These are phyloP conservation scores for Callocephalon fimbriatum DNA, from an alignment of 2,113 vertebrate species.

Conservation along the genomic window DNA sequence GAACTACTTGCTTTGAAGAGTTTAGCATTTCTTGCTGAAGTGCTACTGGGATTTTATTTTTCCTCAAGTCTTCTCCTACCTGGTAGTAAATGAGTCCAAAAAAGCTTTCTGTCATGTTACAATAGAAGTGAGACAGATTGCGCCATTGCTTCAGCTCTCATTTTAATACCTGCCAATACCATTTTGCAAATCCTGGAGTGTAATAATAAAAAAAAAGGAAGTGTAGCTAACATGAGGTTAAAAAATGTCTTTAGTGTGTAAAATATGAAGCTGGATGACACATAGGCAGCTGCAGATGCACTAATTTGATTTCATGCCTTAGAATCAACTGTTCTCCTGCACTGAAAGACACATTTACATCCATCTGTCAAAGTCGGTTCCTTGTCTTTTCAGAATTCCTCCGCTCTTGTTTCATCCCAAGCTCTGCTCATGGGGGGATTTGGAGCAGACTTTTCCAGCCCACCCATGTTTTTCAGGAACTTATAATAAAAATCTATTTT, in stretches of 20 bases:
- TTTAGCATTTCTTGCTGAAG: neutral
- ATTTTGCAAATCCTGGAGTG: conserved; percentile 18
- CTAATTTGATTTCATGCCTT: conserved; percentile 91
- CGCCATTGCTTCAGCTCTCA: neutral
- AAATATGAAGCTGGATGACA: conserved; percentile 69
- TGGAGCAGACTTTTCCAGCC: conserved; percentile 20
- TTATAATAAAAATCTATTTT: neutral
- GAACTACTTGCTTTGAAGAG: neutral
- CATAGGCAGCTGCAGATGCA: conserved; percentile 84
- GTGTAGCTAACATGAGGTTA: conserved; percentile 56
- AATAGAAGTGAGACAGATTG: conserved; percentile 52
- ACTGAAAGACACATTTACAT: conserved; percentile 77
- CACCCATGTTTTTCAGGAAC: neutral
- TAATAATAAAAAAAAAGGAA: neutral
- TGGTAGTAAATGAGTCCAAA: conserved; percentile 23
- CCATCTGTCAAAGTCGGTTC: conserved; percentile 74
- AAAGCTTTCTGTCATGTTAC: conserved; percentile 22
- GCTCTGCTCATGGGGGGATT: conserved; percentile 40
- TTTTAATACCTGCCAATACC: conserved; percentile 61
- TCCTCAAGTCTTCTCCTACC: neutral
- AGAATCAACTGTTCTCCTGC: conserved; percentile 73
- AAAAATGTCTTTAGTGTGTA: conserved; percentile 75
- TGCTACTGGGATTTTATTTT: neutral
- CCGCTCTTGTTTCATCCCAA: neutral
- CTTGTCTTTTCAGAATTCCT: conserved; percentile 67